These are phyloP conservation scores for Leucopsar rothschildi DNA, from an alignment of 2,113 vertebrate species.

Conservation along the genomic window DNA sequence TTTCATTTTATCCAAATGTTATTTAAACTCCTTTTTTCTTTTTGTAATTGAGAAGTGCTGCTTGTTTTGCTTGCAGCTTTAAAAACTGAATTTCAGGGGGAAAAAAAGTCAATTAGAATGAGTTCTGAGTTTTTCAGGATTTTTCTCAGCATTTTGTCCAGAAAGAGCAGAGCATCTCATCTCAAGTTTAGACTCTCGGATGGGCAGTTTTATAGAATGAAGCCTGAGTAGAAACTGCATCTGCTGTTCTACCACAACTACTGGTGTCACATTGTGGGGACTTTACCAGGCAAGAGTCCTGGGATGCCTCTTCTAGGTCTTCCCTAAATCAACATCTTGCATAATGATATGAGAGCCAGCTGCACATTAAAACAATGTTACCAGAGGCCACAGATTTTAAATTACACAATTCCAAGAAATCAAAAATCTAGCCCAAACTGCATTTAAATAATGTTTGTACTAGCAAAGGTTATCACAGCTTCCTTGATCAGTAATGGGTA, in stretches of 20 bases:
- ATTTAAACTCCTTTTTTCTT: background rate
- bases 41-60: background rate
- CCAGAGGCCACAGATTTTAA: background rate
- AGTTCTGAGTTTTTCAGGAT: background rate
- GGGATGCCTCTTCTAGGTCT: background rate
- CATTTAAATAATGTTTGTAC: background rate
- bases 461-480: background rate
- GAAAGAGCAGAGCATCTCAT: background rate
- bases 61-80: background rate
- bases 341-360: background rate
- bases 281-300: background rate
- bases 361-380: background rate
- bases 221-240: background rate
- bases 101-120: background rate
- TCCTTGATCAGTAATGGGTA: background rate
- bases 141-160: background rate
- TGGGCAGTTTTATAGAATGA: background rate
- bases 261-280: background rate
- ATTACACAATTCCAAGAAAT: background rate
- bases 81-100: background rate
- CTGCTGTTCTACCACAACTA: background rate
- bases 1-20: background rate
- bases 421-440: background rate
- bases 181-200: background rate
- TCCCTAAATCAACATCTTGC: background rate